Percentiles rank a stretch among this genome's conserved stretches.
Conservation (phyloP, 2,797 vertebrate genomes). For the Mallotus villosus region DNA sequence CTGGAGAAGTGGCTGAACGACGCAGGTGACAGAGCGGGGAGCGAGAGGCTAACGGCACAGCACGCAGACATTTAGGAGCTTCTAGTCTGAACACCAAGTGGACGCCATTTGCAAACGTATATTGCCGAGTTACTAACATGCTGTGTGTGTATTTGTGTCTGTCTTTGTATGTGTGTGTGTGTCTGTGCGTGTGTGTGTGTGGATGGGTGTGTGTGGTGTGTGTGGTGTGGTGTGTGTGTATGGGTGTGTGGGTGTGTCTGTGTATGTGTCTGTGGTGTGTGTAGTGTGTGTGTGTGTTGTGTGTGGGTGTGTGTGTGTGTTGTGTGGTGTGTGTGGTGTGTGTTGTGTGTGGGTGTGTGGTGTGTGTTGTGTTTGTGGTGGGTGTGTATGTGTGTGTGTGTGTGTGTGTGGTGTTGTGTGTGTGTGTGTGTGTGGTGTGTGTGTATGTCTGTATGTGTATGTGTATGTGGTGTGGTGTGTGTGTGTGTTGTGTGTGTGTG, state of each 20-base stretch:
- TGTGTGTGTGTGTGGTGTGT: constrained; percentile 13
- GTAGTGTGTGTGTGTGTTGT: constrained; percentile 5
- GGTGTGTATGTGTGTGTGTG: constrained; percentile 13
- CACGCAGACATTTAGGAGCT: not conserved
- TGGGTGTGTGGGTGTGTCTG: constrained; percentile 12
- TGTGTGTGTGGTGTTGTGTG: no score
- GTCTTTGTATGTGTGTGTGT: constrained; percentile 11
- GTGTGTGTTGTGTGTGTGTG: constrained; percentile 17
- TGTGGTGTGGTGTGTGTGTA: constrained; percentile 12
- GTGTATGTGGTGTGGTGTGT: no score
- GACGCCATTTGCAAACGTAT: no score
- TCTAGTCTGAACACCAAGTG: not conserved
- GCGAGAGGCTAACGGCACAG: no score
- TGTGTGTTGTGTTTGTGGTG: no score
- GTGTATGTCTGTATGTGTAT: constrained; percentile 10
- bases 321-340: no score
- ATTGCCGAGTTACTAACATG: not conserved
- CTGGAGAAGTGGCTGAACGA: constrained; percentile 94
- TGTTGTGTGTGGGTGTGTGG: constrained; percentile 7
- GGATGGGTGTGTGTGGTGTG: not conserved
- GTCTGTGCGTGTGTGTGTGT: constrained; percentile 13
- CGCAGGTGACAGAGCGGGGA: constrained; percentile 71
- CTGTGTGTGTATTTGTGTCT: not conserved
- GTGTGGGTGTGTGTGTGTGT: constrained; percentile 12
- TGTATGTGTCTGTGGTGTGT: no score